Percentiles rank a stretch among this genome's conserved stretches.
Conservation (phyloP, 2,113 vertebrate genomes). For the Vidua chalybeata region DNA sequence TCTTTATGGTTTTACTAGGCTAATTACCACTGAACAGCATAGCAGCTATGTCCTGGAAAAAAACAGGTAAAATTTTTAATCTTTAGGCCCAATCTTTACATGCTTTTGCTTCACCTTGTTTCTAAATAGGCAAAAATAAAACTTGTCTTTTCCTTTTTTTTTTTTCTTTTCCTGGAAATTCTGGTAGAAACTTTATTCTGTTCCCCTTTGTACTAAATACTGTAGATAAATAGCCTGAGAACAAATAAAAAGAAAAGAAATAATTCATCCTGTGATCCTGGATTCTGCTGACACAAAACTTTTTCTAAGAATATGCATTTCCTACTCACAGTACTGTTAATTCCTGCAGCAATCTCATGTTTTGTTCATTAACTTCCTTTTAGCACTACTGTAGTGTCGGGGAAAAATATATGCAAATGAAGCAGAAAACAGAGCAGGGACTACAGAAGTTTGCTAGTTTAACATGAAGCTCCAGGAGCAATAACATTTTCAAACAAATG, state of each 20-base stretch:
- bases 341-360: conserved; percentile 1
- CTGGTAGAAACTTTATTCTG: not conserved
- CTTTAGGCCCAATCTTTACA: not conserved
- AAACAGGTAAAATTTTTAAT: not conserved
- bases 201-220: not conserved
- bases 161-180: not conserved
- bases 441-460: not conserved
- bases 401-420: not conserved
- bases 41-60: not conserved
- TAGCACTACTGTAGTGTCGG: not conserved
- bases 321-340: not conserved
- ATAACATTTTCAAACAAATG: conserved; percentile 25
- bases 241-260: conserved; percentile 3
- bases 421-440: conserved; percentile 6
- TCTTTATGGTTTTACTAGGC: not conserved
- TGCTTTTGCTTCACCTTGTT: not conserved
- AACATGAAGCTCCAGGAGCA: conserved; percentile 11
- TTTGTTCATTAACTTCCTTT: conserved; percentile 28
- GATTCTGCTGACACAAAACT: conserved; percentile 19
- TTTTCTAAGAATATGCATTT: conserved; percentile 24
- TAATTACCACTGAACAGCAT: not conserved
- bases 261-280: not conserved
- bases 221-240: not conserved
- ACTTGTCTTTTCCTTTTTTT: not conserved
- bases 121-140: not conserved